Conservation (phyloP, 53 echinoderm and acorn worm genomes). For the Henricia sp. region DNA sequence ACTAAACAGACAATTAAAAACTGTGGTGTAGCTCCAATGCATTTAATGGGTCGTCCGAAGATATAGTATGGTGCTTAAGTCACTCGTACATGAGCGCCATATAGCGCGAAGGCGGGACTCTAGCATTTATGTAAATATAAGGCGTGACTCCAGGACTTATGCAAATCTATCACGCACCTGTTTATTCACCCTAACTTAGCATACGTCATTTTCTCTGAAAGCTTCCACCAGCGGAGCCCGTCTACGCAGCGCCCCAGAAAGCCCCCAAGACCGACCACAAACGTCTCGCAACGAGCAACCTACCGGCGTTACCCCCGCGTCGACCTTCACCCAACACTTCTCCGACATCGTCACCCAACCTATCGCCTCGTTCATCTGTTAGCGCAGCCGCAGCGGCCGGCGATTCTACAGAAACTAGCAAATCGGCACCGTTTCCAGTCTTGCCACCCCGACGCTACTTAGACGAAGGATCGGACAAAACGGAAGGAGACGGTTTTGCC, state of each 20-base stretch:
- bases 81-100: too few species aligned
- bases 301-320: constrained; percentile 69
- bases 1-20: too few species aligned
- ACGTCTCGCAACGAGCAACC: background rate
- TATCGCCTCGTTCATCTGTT: constrained; percentile 56
- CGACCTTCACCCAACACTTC: constrained; percentile 64
- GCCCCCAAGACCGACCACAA: background rate
- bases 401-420: too few species aligned
- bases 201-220: too few species aligned
- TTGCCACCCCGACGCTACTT: constrained; percentile 73
- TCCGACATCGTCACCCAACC: constrained; percentile 52
- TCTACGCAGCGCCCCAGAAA: constrained; percentile 74
- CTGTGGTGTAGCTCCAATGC: too few species aligned
- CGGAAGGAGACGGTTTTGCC: constrained; percentile 15
- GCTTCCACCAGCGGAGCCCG: constrained; percentile 67
- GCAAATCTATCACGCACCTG: too few species aligned
- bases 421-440: constrained; percentile 44
- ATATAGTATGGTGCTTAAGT: too few species aligned
- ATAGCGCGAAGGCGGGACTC: too few species aligned
- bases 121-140: too few species aligned
- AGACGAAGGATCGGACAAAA: constrained; percentile 43
- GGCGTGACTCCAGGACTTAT: too few species aligned
- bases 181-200: too few species aligned
- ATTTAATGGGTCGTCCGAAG: too few species aligned
- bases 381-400: background rate